Conservation (phyloP, 1,140 invertebrate genomes). For the Trissolcus basalis region DNA sequence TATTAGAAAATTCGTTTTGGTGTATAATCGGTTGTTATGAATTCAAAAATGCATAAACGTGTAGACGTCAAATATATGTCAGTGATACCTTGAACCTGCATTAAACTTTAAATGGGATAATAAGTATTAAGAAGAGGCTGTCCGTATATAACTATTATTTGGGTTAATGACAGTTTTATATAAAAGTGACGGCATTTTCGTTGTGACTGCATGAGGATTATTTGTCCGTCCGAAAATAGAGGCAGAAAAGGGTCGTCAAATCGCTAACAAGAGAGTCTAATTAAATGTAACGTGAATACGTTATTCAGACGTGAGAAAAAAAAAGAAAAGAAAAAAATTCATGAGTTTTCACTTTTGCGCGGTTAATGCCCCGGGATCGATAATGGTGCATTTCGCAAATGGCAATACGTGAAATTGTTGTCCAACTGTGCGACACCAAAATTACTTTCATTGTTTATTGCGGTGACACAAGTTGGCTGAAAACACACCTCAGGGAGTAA, state of each 20-base stretch:
- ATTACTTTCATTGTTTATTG: constrained; percentile 38
- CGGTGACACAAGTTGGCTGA: constrained; percentile 27
- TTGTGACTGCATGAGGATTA: too few species aligned
- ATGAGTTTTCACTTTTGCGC: not conserved
- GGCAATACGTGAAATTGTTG: constrained; percentile 8
- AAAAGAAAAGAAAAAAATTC: not conserved
- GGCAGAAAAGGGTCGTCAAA: not conserved
- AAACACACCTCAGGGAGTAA: constrained; percentile 28
- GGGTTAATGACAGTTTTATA: constrained; percentile 28
- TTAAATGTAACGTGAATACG: not conserved
- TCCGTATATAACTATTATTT: constrained; percentile 21
- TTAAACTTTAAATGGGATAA: constrained; percentile 34
- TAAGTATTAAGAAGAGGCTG: constrained; percentile 21
- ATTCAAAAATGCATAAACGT: too few species aligned
- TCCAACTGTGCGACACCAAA: constrained; percentile 14
- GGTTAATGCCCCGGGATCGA: not conserved
- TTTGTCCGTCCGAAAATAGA: too few species aligned
- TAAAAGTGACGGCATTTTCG: constrained; percentile 6
- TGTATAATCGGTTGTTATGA: too few species aligned
- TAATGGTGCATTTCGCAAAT: constrained; percentile 16
- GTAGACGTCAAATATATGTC: not conserved
- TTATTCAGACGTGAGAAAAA: too few species aligned
- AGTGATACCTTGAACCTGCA: constrained; percentile 17
- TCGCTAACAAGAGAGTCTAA: not conserved
- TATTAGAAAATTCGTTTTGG: too few species aligned